A percentile compares a stretch with the other conserved stretches of the same genome.
Conservation (phyloP, 2,113 vertebrate species). For the Triplophysa dalaica region DNA sequence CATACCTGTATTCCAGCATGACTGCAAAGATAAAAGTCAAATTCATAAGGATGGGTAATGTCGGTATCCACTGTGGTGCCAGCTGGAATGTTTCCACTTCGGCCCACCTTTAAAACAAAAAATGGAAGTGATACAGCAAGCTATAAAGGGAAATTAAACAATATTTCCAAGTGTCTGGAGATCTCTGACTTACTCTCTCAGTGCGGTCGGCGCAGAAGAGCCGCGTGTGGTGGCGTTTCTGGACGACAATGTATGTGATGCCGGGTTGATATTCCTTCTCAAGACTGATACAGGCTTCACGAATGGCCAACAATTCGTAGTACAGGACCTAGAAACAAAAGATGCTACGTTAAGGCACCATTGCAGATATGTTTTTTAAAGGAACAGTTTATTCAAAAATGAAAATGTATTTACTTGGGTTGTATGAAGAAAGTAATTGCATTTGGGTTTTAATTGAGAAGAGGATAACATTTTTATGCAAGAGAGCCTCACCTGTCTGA, state of each 20-base stretch:
- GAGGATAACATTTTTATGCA: not conserved
- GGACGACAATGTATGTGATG: constrained; percentile 95
- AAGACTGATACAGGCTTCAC: constrained; percentile 94
- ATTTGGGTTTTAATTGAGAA: no score
- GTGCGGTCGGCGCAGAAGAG: constrained; percentile 94
- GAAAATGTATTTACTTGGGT: no score
- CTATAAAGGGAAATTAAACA: not conserved
- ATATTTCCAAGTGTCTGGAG: not conserved
- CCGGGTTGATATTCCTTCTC: constrained; percentile 98
- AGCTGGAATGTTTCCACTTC: constrained; percentile 96
- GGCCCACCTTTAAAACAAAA: constrained; percentile 80
- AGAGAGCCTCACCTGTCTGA: constrained; percentile 82
- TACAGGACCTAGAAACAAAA: constrained; percentile 82
- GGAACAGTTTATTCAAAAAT: not conserved
- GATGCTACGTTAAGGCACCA: no score
- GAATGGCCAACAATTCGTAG: constrained; percentile 92
- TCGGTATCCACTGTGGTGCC: constrained; percentile 97
- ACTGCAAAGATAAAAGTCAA: constrained; percentile 99
- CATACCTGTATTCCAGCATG: constrained; percentile 96
- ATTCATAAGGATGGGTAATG: constrained; percentile 96
- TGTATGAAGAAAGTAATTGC: no score
- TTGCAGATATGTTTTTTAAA: not conserved
- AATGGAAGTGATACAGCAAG: not conserved
- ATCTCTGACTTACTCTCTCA: constrained; percentile 82
- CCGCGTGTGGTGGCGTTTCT: constrained; percentile 94